These are phyloP conservation scores for Cydia pomonella DNA, from an alignment of 1,140 invertebrate genomes.

Conservation along the genomic window DNA sequence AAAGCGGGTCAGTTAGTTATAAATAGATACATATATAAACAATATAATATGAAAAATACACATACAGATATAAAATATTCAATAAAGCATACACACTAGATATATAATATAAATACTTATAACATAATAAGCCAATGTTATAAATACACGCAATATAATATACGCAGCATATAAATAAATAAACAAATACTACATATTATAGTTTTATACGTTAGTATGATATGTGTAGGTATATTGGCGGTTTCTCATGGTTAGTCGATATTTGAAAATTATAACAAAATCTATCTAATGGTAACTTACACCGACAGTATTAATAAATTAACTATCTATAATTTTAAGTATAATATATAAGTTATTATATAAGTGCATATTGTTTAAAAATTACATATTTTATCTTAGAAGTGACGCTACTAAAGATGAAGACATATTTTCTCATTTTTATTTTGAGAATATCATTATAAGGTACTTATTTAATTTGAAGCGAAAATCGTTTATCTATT, in stretches of 20 bases:
- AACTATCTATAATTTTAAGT: not conserved
- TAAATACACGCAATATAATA: slow-evolving; percentile 13
- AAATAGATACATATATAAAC: not conserved
- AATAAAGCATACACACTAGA: not conserved
- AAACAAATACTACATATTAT: not conserved
- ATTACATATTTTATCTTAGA: not conserved
- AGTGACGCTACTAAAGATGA: not conserved
- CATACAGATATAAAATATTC: not conserved
- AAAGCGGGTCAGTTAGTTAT: slow-evolving; percentile 22
- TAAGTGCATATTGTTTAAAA: not conserved
- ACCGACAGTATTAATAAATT: not conserved
- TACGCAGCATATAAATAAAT: slow-evolving; percentile 8
- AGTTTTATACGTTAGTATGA: slow-evolving; percentile 1
- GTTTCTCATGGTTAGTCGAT: not conserved
- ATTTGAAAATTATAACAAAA: not conserved
- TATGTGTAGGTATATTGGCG: slow-evolving; percentile 14
- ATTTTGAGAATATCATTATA: not conserved
- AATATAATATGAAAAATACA: not conserved
- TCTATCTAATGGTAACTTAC: slow-evolving; percentile 23
- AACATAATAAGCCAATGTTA: not conserved
- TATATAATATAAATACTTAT: not conserved
- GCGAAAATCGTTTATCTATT: too few relatives aligned
- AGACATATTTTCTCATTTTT: not conserved
- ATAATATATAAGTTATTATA: not conserved
- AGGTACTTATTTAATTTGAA: not conserved